These are phyloP conservation scores for Rhamnusium bicolor DNA, from an alignment of 2,888 invertebrate genomes.

Conservation along the genomic window DNA sequence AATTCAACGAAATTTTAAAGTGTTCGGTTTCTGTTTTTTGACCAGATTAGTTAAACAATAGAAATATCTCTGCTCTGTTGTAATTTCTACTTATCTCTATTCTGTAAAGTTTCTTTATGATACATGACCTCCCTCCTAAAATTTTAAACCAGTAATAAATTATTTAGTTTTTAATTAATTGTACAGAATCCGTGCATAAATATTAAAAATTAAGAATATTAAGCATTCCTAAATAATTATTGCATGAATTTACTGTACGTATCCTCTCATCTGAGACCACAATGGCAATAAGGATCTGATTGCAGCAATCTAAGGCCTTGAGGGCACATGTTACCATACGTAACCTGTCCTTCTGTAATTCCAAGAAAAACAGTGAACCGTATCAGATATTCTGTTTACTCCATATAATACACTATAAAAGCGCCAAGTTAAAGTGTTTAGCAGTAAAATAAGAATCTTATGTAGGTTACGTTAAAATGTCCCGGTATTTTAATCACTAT, in stretches of 20 bases:
- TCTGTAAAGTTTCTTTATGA: too few relatives aligned
- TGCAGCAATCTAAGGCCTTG: background rate
- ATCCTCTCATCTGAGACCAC: background rate
- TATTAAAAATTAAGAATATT: too few relatives aligned
- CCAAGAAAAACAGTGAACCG: conserved; percentile 26
- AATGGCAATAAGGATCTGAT: background rate
- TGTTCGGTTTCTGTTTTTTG: too few relatives aligned
- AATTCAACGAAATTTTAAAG: too few relatives aligned
- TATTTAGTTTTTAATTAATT: too few relatives aligned
- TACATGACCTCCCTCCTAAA: too few relatives aligned
- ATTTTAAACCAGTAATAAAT: too few relatives aligned
- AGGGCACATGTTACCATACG: conserved; percentile 5
- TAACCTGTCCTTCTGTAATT: conserved; percentile 10
- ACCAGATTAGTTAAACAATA: too few relatives aligned
- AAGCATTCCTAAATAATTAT: too few relatives aligned
- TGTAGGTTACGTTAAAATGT: conserved; percentile 28
- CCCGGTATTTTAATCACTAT: conserved; percentile 25
- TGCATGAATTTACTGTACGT: background rate
- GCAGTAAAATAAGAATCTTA: conserved; percentile 30
- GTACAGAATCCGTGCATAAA: too few relatives aligned
- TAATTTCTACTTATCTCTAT: too few relatives aligned
- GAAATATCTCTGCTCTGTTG: too few relatives aligned
- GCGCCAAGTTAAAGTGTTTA: conserved; percentile 24
- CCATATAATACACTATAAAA: conserved; percentile 27
- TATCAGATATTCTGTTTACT: conserved; percentile 27